Base-by-base conservation (phyloP, 2,113 vertebrate species). In the Columbina picui region DNA sequence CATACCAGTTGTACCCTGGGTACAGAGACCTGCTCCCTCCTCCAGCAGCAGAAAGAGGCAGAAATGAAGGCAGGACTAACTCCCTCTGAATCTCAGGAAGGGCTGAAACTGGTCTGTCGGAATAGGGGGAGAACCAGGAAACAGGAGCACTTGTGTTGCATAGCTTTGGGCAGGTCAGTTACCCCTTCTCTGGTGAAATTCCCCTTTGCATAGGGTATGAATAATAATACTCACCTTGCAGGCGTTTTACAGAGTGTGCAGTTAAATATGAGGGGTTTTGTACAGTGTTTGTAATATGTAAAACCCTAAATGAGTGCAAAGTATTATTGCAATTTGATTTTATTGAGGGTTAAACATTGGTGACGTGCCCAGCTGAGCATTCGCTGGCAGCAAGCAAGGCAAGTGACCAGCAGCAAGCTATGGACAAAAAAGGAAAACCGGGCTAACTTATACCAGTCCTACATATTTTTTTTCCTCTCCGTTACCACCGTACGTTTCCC, bases 121-220 rank as follows among this genome's bases (percentile, higher is more conserved):
- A 86, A 43, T 49, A n/a, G 71, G 84, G 36, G 34, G 49, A 80
- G 55, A 76, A 77, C 49, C 67, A 86, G 82, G 94, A 96, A 93
- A 61, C 30, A 55, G 56, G 43, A 92, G 82, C 86, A 90, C 76
- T 57, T 93, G 73, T 92, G 64, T 89, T 94, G 36, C 69, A 68
- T 95, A 95, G 92, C 93, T 96, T 75, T 89, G 69, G 76, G 88
- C 86, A 84, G 49, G 43, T 90, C 86, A 90, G 75, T 96, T 97
- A 93, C 71, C 73, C 85, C 29, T 63, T 89, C 65, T 90, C 52
- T 49, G 74, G 79, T 81, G 68, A 90, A 96, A 92, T 90, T 94
- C 21, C 75, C 65, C 49, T 90, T 78, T 89, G 56, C 65, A 53
- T 92, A 82, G 84, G n/a, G 36, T 57, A 90, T 71, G 88, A 90